Percentiles rank a stretch among this genome's conserved stretches.
Evolutionary conservation across 2,113 vertebrate species (phyloP).

Genomic region (Paramisgurnus dabryanus): DNA sequence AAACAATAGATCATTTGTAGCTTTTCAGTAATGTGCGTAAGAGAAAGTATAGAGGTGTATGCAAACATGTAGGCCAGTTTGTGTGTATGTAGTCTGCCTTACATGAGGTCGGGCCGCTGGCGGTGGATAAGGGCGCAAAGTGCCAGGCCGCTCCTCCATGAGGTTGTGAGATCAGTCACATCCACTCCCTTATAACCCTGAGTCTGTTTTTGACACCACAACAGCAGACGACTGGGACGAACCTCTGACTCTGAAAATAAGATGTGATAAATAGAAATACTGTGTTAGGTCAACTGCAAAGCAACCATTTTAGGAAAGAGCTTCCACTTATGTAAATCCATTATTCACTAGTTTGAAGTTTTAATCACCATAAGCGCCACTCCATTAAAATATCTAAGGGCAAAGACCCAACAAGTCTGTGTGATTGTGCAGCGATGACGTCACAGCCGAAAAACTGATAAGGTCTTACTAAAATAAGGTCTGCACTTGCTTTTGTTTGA

Average conservation of each 20-base stretch:
- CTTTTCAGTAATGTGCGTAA: not conserved
- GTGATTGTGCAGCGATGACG: not conserved
- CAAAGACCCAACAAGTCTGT: too few relatives aligned
- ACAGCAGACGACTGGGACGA: slow-evolving; percentile 84
- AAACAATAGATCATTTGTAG: slow-evolving; percentile 19
- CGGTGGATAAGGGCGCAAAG: slow-evolving; percentile 91
- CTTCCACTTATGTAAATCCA: not conserved
- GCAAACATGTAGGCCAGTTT: not conserved
- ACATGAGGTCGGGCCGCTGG: slow-evolving; percentile 91
- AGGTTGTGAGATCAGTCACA: slow-evolving; percentile 83
- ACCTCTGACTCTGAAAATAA: slow-evolving; percentile 84
- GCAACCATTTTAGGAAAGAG: too few relatives aligned
- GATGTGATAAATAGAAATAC: too few relatives aligned
- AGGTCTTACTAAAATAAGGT: slow-evolving; percentile 19
- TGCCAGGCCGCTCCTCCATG: slow-evolving; percentile 90
- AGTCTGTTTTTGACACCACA: slow-evolving; percentile 93
- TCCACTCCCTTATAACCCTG: slow-evolving; percentile 83
- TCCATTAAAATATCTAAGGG: too few relatives aligned
- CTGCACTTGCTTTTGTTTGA: slow-evolving; percentile 38
- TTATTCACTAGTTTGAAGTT: not conserved
- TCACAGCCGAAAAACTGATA: not conserved
- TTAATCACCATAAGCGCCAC: too few relatives aligned
- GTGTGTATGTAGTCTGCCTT: slow-evolving; percentile 55
- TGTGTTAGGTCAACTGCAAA: too few relatives aligned
- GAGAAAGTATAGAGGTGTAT: too few relatives aligned